phyloP scores from a whole-genome alignment of 2,888 invertebrate genomes.

The Cantharis flavilabris region DNA sequence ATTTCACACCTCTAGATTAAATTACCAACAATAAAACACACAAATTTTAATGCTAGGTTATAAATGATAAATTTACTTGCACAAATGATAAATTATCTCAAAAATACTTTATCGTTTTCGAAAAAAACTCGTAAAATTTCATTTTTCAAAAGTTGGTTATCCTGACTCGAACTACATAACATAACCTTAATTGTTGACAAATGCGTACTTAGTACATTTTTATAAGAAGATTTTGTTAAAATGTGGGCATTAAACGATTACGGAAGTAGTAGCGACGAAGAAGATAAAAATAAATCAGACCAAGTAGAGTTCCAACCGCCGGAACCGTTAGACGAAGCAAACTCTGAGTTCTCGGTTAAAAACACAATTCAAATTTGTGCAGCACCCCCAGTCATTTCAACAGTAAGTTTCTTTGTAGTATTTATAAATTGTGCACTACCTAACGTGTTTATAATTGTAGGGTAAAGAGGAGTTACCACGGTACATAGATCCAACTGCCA shows the following conservation, averaged over 20 bases:
- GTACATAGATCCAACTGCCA: constrained; percentile 76
- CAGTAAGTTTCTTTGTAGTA: constrained; percentile 62
- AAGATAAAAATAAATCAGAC: constrained; percentile 58
- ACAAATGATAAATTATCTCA: not conserved
- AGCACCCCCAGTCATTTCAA: constrained; percentile 82
- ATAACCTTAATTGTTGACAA: not conserved
- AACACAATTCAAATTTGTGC: constrained; percentile 74
- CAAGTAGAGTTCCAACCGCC: constrained; percentile 52
- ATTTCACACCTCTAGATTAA: not conserved
- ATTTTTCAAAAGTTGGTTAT: too few relatives aligned
- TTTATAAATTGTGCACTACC: not conserved
- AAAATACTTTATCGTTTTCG: not conserved
- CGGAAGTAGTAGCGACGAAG: constrained; percentile 69
- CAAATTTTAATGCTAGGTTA: too few relatives aligned
- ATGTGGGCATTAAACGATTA: constrained; percentile 79
- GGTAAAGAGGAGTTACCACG: constrained; percentile 72
- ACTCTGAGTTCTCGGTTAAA: constrained; percentile 60
- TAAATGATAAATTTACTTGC: too few relatives aligned
- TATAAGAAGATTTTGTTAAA: constrained; percentile 27
- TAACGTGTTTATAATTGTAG: constrained; percentile 53
- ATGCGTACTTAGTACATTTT: not conserved
- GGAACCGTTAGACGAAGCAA: constrained; percentile 61
- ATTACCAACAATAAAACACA: not conserved
- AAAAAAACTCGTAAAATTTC: not conserved
- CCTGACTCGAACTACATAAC: not conserved